Evolutionary conservation across 2,888 invertebrate species (phyloP).

Genomic region (Chymomyza fuscimana): DNA sequence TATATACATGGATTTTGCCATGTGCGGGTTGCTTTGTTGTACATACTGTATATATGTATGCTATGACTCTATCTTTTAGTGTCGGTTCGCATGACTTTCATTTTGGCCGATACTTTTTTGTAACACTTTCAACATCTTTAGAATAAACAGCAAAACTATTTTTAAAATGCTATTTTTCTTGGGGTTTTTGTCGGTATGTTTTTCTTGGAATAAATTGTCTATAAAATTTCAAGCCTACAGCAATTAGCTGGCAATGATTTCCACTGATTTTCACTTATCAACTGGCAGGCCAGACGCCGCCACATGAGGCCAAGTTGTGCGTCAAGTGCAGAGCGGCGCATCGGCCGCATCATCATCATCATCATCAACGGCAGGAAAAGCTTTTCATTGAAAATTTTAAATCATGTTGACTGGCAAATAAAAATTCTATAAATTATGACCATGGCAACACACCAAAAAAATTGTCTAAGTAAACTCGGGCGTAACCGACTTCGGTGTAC

Average conservation of each 20-base stretch:
- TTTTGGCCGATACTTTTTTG: neutral
- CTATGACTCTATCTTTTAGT: neutral
- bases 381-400: neutral
- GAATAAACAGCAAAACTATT: neutral
- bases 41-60: neutral
- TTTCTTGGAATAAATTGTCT: constrained; percentile 15
- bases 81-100: neutral
- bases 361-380: neutral
- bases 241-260: neutral
- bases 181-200: neutral
- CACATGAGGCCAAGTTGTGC: constrained; percentile 26
- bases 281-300: constrained; percentile 2
- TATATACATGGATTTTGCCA: neutral
- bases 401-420: neutral
- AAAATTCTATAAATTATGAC: neutral
- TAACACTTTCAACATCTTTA: neutral
- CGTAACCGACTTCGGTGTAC: neutral
- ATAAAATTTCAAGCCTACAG: constrained; percentile 22
- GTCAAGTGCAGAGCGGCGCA: constrained; percentile 21
- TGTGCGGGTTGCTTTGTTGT: constrained; percentile 10
- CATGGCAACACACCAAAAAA: neutral
- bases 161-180: neutral
- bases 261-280: constrained; percentile 40
- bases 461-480: too few relatives aligned
- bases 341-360: too few relatives aligned